Evolutionary conservation across 2,888 invertebrate species (phyloP), one percentile per base, ranked within the genome.

Genomic region (Tipula helvola): DNA sequence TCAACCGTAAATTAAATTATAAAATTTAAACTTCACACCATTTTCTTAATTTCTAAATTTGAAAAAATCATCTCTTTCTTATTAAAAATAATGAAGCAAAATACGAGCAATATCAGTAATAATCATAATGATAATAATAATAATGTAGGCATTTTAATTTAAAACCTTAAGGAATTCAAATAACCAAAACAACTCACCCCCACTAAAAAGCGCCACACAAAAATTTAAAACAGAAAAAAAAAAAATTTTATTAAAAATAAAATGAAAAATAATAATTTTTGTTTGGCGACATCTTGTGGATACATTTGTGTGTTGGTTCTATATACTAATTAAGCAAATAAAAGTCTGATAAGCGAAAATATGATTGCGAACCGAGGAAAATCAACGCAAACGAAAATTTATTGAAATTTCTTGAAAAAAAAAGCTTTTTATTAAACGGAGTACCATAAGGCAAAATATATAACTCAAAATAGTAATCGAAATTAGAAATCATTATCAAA

Each of bases 221-320:
- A 39, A 71, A 28, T 1, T 28, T 28, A 10, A 18, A 10, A 12
- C 10, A 18, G 52, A 52, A 71, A 71, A 71, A 71, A n/a, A n/a
- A n/a, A n/a, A n/a, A n/a, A n/a, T 71, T 71, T 71, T 71, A 71
- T 28, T 71, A 71, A 71, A 71, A 71, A 28, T 71, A 71, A 71
- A 71, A 71, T 71, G 71, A 71, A 71, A 71, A 71, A 71, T 71
- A 71, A 71, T 71, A 71, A 71, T 71, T 71, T 71, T 71, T 71
- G 71, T 71, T 71, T 71, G 71, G 71, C 28, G 71, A 71, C 71
- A 71, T 71, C 71, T 71, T 71, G 71, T 71, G 71, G 71, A 71
- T 71, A 71, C 28, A 28, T 71, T 18, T 71, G 28, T 8, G 13
- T 71, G 71, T 71, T 28, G 71, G 8, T 71, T 28, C 71, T 18